These are phyloP conservation scores for Leistus spinibarbis DNA, from an alignment of 2,888 invertebrate genomes.

Conservation along the genomic window DNA sequence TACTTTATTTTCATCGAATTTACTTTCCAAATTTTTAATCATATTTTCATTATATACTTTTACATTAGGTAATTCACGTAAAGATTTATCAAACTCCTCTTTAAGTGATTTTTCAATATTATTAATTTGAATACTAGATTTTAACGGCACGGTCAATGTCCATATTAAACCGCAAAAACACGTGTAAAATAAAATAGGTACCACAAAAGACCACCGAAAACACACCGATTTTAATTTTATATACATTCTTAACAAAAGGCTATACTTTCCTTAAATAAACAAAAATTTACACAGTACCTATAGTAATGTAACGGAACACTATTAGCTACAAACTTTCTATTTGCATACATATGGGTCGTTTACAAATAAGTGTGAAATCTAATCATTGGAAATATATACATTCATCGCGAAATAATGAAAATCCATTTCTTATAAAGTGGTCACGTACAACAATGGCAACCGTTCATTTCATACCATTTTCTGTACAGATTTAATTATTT, in stretches of 20 bases:
- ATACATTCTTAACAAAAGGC: slow-evolving; percentile 17
- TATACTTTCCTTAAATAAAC: slow-evolving; percentile 12
- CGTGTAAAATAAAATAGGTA: slow-evolving; percentile 62
- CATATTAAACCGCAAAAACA: slow-evolving; percentile 62
- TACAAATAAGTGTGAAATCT: slow-evolving; percentile 31
- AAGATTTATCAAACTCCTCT: slow-evolving; percentile 40
- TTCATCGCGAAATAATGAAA: neutral
- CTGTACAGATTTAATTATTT: neutral
- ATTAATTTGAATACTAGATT: slow-evolving; percentile 49
- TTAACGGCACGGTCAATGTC: slow-evolving; percentile 59
- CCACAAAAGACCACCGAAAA: slow-evolving; percentile 61
- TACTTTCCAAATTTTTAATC: slow-evolving; percentile 58
- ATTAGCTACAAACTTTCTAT: slow-evolving; percentile 17
- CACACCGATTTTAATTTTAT: slow-evolving; percentile 42
- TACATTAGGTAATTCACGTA: slow-evolving; percentile 21
- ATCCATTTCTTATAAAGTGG: neutral
- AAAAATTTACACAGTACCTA: neutral
- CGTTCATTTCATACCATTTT: neutral
- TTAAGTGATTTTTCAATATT: slow-evolving; percentile 32
- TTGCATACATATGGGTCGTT: slow-evolving; percentile 32
- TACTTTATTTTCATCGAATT: slow-evolving; percentile 55
- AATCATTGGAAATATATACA: neutral
- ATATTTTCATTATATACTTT: slow-evolving; percentile 40
- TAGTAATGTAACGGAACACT: neutral
- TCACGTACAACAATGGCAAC: neutral